A percentile compares a stretch with the other conserved stretches of the same genome.
These are phyloP conservation scores for Scaptomyza parva DNA, from an alignment of 2,888 invertebrate genomes.

Conservation along the genomic window DNA sequence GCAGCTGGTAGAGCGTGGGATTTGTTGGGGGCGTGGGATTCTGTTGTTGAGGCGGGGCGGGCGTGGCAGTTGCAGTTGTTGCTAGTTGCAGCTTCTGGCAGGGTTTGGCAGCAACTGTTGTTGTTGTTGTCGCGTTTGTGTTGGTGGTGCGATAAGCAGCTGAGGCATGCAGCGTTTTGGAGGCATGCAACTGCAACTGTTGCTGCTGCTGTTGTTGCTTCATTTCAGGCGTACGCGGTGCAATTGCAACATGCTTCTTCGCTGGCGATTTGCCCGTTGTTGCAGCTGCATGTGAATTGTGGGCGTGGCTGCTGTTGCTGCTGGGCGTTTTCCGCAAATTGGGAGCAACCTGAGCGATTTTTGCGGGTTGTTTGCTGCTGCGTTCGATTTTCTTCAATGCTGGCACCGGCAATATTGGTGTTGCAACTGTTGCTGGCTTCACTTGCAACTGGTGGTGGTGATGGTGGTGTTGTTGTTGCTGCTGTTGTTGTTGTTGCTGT, in stretches of 20 bases:
- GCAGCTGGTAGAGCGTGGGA: constrained; percentile 86
- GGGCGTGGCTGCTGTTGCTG: constrained; percentile 59
- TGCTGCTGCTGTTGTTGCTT: constrained; percentile 76
- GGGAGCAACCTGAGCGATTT: constrained; percentile 85
- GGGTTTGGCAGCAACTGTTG: constrained; percentile 42
- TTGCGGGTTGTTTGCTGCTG: constrained; percentile 83
- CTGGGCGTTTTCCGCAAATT: constrained; percentile 84
- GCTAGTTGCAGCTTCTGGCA: constrained; percentile 50
- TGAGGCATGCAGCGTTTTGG: constrained; percentile 47
- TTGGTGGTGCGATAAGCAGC: constrained; percentile 40
- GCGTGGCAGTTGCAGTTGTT: constrained; percentile 33
- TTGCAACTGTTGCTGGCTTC: constrained; percentile 41
- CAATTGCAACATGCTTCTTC: constrained; percentile 85
- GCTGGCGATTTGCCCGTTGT: constrained; percentile 83
- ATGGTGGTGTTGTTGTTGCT: constrained; percentile 42
- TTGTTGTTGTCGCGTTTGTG: constrained; percentile 25
- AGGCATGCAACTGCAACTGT: constrained; percentile 51
- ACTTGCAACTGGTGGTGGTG: constrained; percentile 33
- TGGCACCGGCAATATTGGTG: constrained; percentile 74
- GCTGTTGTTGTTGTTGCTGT: constrained; percentile 62
- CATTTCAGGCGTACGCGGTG: constrained; percentile 84
- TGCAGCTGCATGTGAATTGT: constrained; percentile 77
- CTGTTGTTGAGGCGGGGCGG: constrained; percentile 23
- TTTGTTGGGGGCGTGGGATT: constrained; percentile 51
- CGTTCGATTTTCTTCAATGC: constrained; percentile 84